phyloP scores from a whole-genome alignment of 37 sponge, comb jelly and placozoan species.

The Hormiphora californensis region DNA sequence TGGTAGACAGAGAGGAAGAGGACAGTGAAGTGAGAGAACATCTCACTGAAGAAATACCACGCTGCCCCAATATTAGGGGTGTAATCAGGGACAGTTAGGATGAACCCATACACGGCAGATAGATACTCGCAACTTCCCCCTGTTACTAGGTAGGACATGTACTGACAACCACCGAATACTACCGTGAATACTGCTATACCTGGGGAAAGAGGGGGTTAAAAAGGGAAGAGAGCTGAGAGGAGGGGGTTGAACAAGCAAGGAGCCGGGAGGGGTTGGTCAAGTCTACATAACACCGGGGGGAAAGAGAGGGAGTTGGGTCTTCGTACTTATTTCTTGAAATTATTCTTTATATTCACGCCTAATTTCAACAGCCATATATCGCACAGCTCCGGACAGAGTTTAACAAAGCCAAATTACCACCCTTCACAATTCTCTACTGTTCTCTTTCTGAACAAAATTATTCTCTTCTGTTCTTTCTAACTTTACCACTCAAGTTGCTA shows the following conservation, averaged over 20 bases:
- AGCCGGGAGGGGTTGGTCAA: too few relatives aligned
- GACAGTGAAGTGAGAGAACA: conserved; percentile 86
- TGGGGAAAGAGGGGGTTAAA: neutral
- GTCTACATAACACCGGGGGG: too few relatives aligned
- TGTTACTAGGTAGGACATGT: neutral
- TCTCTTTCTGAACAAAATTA: too few relatives aligned
- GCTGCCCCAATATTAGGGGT: conserved; percentile 93
- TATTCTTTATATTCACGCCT: too few relatives aligned
- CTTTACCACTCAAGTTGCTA: neutral
- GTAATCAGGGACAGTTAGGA: conserved; percentile 71
- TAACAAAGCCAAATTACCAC: too few relatives aligned
- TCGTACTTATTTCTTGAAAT: too few relatives aligned
- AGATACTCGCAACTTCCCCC: conserved; percentile 4
- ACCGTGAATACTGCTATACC: neutral
- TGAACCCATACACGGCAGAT: conserved; percentile 30
- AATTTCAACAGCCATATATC: too few relatives aligned
- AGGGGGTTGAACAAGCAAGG: neutral
- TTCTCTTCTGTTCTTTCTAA: neutral
- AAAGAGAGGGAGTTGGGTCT: too few relatives aligned
- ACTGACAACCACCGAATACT: neutral
- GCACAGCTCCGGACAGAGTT: too few relatives aligned
- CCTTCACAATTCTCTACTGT: too few relatives aligned
- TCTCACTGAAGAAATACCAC: conserved; percentile 97
- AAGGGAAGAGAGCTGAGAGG: neutral
- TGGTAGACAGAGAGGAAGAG: conserved; percentile 97